Base-by-base conservation (phyloP, 1,140 invertebrate genomes). In the Temnothorax longispinosus region DNA sequence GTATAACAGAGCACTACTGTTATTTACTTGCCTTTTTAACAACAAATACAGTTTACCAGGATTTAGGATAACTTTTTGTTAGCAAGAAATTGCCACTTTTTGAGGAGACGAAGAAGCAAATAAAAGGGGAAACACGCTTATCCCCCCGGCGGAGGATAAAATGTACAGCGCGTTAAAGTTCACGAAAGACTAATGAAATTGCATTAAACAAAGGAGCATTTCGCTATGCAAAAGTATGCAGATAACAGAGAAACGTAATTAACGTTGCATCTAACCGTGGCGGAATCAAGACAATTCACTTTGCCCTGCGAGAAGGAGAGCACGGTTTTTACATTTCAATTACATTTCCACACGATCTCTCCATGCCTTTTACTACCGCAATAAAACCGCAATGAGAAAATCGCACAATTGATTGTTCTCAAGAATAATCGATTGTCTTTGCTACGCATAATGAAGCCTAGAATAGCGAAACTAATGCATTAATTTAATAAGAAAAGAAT, bases 151-250 rank as follows among this genome's bases (percentile, higher is more conserved):
- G 18, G 54, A 10, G 35, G 38, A 65, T 84, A 84, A 87, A 87
- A 87, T 56, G 60, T 56, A 47, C 38, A 50, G 38, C 56, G 47
- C 58, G 47, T 72, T 84, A 67, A 87, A 84, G 78, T 84, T 75
- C 86, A 65, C 80, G 35, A 50, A 84, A 65, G 86, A 85, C 78
- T 84, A 84, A 87, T 87, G 86, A 87, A 87, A 85, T 74, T 72
- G 62, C 78, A 84, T 87, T 87, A 87, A 87, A 84, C 78, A 71
- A 52, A 50, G 41, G 50, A 71, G 58, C 15, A 21, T 65, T 67
- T 84, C 80, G 47, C 75, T 78, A 86, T 86, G 85, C 85, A 86
- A 82, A 82, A 84, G 69, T 50, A 75, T 75, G 54, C 69, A 84
- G 69, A 84, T 84, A 84, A 84, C 69, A 84, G 52, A 52, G 62